Evolutionary conservation across 2,113 vertebrate species (phyloP).

Genomic region (Chlorocebus sabaeus): DNA sequence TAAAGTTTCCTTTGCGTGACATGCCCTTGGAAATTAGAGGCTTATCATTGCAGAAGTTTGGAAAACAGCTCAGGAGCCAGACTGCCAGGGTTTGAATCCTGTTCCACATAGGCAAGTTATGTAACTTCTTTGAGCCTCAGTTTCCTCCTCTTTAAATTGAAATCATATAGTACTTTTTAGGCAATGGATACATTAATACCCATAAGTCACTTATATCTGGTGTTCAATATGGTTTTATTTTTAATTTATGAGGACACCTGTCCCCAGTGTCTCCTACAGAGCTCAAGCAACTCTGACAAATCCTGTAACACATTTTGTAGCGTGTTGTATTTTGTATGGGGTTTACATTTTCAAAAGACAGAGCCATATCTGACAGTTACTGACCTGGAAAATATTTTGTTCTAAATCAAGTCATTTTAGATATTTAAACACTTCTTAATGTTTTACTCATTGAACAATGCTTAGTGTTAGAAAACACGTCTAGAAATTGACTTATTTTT

Average conservation of each 20-base stretch:
- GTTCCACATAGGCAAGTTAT: not conserved
- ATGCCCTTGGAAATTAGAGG: not conserved
- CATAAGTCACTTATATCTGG: not conserved
- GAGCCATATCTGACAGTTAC: not conserved
- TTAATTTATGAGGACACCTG: not conserved
- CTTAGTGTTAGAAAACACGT: not conserved
- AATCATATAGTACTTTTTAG: not conserved
- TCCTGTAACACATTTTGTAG: not conserved
- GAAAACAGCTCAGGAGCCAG: not conserved
- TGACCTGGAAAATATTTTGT: not conserved
- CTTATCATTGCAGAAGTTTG: not conserved
- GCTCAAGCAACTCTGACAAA: not conserved
- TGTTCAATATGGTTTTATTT: not conserved
- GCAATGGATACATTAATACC: not conserved
- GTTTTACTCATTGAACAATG: not conserved
- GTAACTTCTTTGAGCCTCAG: not conserved
- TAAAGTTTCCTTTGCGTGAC: not conserved
- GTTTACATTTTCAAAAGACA: constrained; percentile 22
- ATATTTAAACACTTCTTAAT: not conserved
- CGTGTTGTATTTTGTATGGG: not conserved
- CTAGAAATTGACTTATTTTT: not conserved
- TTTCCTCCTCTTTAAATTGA: not conserved
- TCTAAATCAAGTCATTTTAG: not conserved
- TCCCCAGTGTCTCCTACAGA: not conserved
- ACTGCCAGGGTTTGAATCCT: not conserved